Base-by-base conservation (phyloP, 1,140 invertebrate species). In the Chrysoperla carnea region DNA sequence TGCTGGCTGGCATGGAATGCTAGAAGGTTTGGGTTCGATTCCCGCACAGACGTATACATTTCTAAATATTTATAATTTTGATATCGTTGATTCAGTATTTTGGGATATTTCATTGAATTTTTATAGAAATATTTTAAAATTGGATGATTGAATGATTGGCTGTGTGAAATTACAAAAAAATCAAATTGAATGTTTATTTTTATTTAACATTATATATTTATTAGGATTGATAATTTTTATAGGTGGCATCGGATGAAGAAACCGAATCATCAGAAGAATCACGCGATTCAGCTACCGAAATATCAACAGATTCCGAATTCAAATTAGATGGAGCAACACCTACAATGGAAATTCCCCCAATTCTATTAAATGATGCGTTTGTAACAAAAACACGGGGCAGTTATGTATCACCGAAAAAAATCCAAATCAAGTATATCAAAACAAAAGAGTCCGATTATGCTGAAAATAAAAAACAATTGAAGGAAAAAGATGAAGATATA, bases 231-330 rank as follows among this genome's bases (percentile, higher is more conserved):
- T 23, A 23, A 23, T 23, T 23, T 23, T 23, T 23, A 11, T 63
- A 82, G 76, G 73, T 83, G 56, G 78, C 78, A 45, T 78, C 81
- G 11, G 79, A 74, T 41, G 71, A 74, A 39, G 60, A 72, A 40
- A 73, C 75, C 23, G 64, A 71, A 33, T 73, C 75, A 36, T 73
- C 73, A 31, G 72, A 75, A 49, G 73, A 76, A 52, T 74, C 77
- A 47, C 75, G 79, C 43, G 84, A 85, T 52, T 86, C 84, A 8
- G 85, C 84, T 2, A 90, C 85, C 1, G 86, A 89, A 67, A 87
- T 91, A 46, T 86, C 84, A 37, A 91, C 86, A 0, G 86, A 91
- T 57, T 89, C 85, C 5, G 86, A 91, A 59, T 90, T 90, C 52
- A 85, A 84, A 41, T 77, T 84, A 47, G 84, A 87, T 50, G 77